Evolutionary conservation across 2,113 vertebrate genomes (phyloP), one percentile per base, ranked within the genome.

Genomic region (Neomonachus schauinslandi): DNA sequence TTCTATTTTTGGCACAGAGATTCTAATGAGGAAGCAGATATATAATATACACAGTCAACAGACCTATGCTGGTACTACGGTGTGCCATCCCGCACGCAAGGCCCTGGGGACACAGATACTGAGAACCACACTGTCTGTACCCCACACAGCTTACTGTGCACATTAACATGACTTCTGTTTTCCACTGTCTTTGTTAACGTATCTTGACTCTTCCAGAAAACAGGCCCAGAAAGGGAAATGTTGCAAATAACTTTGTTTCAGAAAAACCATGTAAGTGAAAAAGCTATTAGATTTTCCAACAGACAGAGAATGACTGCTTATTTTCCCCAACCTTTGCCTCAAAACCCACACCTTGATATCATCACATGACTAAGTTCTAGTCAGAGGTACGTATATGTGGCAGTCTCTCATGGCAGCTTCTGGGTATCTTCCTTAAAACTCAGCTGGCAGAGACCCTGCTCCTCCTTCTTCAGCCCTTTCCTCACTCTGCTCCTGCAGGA

Each of bases 151-250:
- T 33, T 46, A 82, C 19, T n/a, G 39, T 59, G 26, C 15, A 61
- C 24, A 15, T 28, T 11, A 46, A 39, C 15, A 14, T 51, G 61
- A 88, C n/a, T 67, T 31, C 63, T 33, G 39, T 46, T 85, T 80
- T 39, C 69, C 69, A 80, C 18, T 88, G 11, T 87, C 72, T 89
- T 55, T 83, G 21, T 92, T 81, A 81, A 96, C 39, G 10, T 61
- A 61, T 67, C 63, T 91, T 85, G 42, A 65, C 53, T 53, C 14
- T 94, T 98, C 83, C 84, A 92, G 83, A 59, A 97, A 92, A 85
- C 8, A 91, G 77, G 49, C 74, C 65, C 46, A 65, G 51, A 85
- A 84, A 91, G 42, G 81, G 31, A 65, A 57, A 95, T 83, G 57
- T 63, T 80, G 74, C 84, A 94, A 74, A 81, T 63, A 87, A 61